phyloP scores from a whole-genome alignment of 2,797 vertebrate species.

The Melanotaenia trifasciata region DNA sequence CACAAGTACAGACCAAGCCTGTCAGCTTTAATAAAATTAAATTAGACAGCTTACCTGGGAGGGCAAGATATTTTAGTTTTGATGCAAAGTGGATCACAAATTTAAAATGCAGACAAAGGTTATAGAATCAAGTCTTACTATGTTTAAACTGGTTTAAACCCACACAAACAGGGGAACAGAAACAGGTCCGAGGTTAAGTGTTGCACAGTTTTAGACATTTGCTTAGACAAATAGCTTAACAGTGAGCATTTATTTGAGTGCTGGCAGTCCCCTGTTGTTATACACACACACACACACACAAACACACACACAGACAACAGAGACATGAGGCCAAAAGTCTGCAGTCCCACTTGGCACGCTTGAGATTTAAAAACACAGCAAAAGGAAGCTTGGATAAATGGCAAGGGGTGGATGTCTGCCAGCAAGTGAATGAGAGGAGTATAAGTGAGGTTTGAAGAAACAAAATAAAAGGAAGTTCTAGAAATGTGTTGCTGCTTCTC shows the following conservation, averaged over 20 bases:
- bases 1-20: neutral
- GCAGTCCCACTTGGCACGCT: slow-evolving; percentile 60
- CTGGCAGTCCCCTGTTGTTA: slow-evolving; percentile 52
- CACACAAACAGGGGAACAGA: slow-evolving; percentile 3
- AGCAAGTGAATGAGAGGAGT: slow-evolving; percentile 26
- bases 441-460: slow-evolving; percentile 15
- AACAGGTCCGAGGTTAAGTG: slow-evolving; percentile 61
- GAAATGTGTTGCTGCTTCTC: slow-evolving; percentile 16
- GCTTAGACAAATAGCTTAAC: slow-evolving; percentile 59
- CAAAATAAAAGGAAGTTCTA: slow-evolving; percentile 22
- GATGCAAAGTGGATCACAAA: neutral
- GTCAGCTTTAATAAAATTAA: neutral
- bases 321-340: slow-evolving; percentile 65
- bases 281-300: slow-evolving; percentile 30
- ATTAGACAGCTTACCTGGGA: neutral
- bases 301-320: slow-evolving; percentile 32
- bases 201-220: slow-evolving; percentile 49
- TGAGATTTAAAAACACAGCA: slow-evolving; percentile 62
- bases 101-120: neutral
- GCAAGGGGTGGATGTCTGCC: slow-evolving; percentile 42
- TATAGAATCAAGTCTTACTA: neutral
- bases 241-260: slow-evolving; percentile 61
- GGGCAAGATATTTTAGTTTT: neutral
- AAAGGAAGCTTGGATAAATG: slow-evolving; percentile 40
- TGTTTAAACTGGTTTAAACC: slow-evolving; percentile 33